Evolutionary conservation across 2,888 invertebrate genomes (phyloP).

Genomic region (Acanthopleura granulata): DNA sequence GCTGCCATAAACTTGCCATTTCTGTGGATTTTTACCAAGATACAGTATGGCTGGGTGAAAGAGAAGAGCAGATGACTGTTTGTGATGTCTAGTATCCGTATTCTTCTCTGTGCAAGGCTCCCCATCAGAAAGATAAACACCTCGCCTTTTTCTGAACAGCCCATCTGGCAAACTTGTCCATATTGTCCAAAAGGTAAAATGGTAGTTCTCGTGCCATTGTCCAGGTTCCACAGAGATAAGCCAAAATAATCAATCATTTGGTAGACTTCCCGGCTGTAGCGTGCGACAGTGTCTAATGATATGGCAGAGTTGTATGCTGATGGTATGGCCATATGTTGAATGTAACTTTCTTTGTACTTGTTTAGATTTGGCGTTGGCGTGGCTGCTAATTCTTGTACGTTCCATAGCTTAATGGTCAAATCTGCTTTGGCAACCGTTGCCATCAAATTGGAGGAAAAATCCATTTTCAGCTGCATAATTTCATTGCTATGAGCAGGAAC

Average conservation of each 20-base stretch:
- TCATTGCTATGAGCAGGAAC: constrained; percentile 34
- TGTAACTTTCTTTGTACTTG: background rate
- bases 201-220: constrained; percentile 28
- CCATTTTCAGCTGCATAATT: constrained; percentile 28
- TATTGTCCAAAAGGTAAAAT: constrained; percentile 39
- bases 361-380: constrained; percentile 25
- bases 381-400: constrained; percentile 31
- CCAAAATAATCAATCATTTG: constrained; percentile 52
- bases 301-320: background rate
- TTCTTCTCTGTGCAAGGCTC: background rate
- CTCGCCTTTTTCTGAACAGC: constrained; percentile 14
- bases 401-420: constrained; percentile 35
- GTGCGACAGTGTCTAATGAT: constrained; percentile 21
- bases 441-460: constrained; percentile 23
- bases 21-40: background rate
- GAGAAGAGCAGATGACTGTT: constrained; percentile 5
- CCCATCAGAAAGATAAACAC: background rate
- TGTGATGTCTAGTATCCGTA: background rate
- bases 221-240: constrained; percentile 45
- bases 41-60: constrained; percentile 10
- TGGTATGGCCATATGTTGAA: background rate
- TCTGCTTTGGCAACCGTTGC: constrained; percentile 33
- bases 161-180: constrained; percentile 37
- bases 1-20: constrained; percentile 12
- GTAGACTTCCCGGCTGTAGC: constrained; percentile 41